Conservation (phyloP, 1,140 invertebrate genomes). For the Orius insidiosus region DNA sequence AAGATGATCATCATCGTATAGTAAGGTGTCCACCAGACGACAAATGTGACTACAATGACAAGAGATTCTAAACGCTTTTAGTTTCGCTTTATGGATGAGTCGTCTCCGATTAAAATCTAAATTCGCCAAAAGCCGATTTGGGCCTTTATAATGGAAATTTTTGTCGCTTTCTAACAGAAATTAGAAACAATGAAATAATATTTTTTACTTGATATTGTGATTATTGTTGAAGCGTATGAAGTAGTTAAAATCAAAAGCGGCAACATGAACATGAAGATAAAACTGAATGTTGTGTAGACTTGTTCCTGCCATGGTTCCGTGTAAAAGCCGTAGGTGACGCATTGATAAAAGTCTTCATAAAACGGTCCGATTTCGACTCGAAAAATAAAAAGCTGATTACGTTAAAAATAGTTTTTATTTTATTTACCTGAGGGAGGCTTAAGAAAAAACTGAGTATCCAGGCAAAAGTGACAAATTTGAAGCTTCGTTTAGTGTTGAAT, state of each 20-base stretch:
- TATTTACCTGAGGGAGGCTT: constrained; percentile 63
- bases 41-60: constrained; percentile 71
- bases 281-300: constrained; percentile 52
- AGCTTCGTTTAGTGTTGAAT: constrained; percentile 44
- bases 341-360: constrained; percentile 63
- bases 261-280: constrained; percentile 63
- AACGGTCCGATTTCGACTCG: constrained; percentile 56
- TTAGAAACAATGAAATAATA: neutral
- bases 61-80: constrained; percentile 67
- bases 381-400: constrained; percentile 50
- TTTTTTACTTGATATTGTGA: constrained; percentile 52
- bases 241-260: constrained; percentile 52
- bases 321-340: constrained; percentile 65
- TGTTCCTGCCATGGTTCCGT: constrained; percentile 62
- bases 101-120: constrained; percentile 39
- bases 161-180: constrained; percentile 38
- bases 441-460: constrained; percentile 53
- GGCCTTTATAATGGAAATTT: constrained; percentile 36
- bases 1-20: constrained; percentile 74
- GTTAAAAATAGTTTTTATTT: neutral
- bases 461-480: constrained; percentile 38
- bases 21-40: constrained; percentile 92
- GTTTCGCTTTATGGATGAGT: constrained; percentile 59
- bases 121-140: constrained; percentile 24
- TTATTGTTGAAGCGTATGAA: constrained; percentile 62